Evolutionary conservation across 2,797 vertebrate genomes (phyloP), one percentile per base, ranked within the genome.

Genomic region (Dendrocincla tyrannina): DNA sequence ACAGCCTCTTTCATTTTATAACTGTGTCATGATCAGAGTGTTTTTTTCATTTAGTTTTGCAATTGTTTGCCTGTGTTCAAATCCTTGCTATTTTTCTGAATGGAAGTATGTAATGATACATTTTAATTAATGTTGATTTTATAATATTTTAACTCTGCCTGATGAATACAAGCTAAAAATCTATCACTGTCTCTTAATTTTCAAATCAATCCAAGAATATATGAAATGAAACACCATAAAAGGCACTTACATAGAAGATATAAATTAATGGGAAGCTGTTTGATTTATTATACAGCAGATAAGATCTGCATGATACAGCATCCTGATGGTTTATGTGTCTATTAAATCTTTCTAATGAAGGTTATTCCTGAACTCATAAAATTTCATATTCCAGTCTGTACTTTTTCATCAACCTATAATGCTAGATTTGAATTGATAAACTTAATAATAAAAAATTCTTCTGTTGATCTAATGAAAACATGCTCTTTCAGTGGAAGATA

Each of bases 241-340:
- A 96, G 85, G 8, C 53, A 18, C 64, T 95, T 91, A 69, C 0
- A 3, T 33, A 89, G 59, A 81, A 88, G 82, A 87, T 76, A 49
- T 60, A 79, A 62, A 69, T 15, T 78, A 89, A 80, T 55, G 66
- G 70, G 78, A 92, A 92, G 79, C 59, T 63, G 55, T 94, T 93
- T 97, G 96, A 97, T 97, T 96, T 97, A 96, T 96, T 84, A 88
- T 91, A 70, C 56, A 88, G 67, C 56, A 70, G 95, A 93, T 91
- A 96, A 87, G 83, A 91, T 81, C 30, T 85, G n/a, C 53, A 91
- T 55, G 76, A 91, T 90, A 62, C 44, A 92, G 93, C 27, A 88
- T 89, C 80, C 69, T 82, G 49, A 80, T 91, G 55, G 55, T 88
- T 90, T 93, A 86, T 73, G 83, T 91, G 60, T 39, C 91, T 73